Evolutionary conservation across 1,140 invertebrate species (phyloP).

Genomic region (Cotesia glomerata): DNA sequence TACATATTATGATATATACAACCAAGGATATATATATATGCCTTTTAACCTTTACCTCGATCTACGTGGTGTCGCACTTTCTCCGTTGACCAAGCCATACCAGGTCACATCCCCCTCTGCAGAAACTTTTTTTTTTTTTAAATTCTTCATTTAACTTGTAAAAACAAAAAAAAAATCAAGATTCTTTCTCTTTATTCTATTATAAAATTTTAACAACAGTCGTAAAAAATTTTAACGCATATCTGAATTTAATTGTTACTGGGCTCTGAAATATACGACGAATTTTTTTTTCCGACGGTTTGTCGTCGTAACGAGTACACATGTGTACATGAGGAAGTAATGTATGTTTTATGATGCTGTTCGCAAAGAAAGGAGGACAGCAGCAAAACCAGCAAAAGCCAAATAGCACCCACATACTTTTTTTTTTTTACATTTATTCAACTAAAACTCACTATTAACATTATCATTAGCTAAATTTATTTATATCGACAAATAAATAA

Average conservation of each 20-base stretch:
- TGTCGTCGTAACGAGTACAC: background rate
- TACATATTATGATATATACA: background rate
- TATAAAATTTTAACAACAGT: background rate
- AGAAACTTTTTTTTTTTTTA: background rate
- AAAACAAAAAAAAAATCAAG: background rate
- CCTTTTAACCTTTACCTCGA: constrained; percentile 58
- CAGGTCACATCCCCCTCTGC: constrained; percentile 31
- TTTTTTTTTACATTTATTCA: background rate
- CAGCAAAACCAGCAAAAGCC: background rate
- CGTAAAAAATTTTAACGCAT: background rate
- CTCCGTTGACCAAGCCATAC: constrained; percentile 45
- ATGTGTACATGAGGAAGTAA: constrained; percentile 3
- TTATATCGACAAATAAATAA: too few relatives aligned
- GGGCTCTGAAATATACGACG: background rate
- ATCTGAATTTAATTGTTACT: too few relatives aligned
- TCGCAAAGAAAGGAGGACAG: background rate
- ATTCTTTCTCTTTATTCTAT: background rate
- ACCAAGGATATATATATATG: background rate
- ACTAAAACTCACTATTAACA: background rate
- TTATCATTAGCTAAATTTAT: background rate
- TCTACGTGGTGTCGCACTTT: constrained; percentile 55
- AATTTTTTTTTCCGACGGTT: background rate
- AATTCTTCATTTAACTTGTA: background rate
- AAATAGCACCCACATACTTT: too few relatives aligned
- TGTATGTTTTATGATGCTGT: background rate